A percentile compares a stretch with the other conserved stretches of the same genome.
Evolutionary conservation across 2,888 invertebrate genomes (phyloP).

Genomic region (Acronicta alni): DNA sequence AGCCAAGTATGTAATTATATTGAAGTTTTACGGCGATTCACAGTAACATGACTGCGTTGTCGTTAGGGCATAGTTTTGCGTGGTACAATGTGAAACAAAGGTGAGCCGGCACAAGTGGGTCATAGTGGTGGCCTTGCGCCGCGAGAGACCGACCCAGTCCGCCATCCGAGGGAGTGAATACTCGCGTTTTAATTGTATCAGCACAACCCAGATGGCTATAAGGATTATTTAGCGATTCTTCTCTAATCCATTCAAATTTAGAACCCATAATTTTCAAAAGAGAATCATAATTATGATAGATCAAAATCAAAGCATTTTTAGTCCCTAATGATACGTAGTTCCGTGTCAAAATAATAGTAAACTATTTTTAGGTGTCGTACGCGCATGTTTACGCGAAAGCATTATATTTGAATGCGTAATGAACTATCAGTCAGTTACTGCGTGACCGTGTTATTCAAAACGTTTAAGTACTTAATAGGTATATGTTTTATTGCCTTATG

Average conservation of each 20-base stretch:
- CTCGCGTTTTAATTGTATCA: constrained; percentile 41
- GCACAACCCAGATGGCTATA: constrained; percentile 10
- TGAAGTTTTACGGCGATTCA: constrained; percentile 48
- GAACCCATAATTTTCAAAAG: too few species aligned
- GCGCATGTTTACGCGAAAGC: constrained; percentile 24
- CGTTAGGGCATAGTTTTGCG: constrained; percentile 70
- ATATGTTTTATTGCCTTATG: constrained; percentile 13
- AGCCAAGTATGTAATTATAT: constrained; percentile 48
- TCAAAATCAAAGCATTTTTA: too few species aligned
- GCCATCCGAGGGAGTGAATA: constrained; percentile 62
- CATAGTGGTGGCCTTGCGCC: constrained; percentile 78
- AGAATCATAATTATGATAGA: too few species aligned
- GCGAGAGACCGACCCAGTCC: constrained; percentile 70
- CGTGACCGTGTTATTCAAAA: not conserved
- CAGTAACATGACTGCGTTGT: constrained; percentile 53
- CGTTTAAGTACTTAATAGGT: not conserved
- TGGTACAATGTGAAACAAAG: constrained; percentile 76
- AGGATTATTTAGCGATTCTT: too few species aligned
- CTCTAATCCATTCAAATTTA: too few species aligned
- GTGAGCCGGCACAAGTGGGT: constrained; percentile 81
- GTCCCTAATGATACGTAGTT: constrained; percentile 12
- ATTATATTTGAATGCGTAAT: constrained; percentile 32
- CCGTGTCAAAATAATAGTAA: constrained; percentile 17
- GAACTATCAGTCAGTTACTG: not conserved
- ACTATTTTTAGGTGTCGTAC: constrained; percentile 29